These are phyloP conservation scores for Ernsta delagoae DNA, from an alignment of 2,888 invertebrate species.

Conservation along the genomic window DNA sequence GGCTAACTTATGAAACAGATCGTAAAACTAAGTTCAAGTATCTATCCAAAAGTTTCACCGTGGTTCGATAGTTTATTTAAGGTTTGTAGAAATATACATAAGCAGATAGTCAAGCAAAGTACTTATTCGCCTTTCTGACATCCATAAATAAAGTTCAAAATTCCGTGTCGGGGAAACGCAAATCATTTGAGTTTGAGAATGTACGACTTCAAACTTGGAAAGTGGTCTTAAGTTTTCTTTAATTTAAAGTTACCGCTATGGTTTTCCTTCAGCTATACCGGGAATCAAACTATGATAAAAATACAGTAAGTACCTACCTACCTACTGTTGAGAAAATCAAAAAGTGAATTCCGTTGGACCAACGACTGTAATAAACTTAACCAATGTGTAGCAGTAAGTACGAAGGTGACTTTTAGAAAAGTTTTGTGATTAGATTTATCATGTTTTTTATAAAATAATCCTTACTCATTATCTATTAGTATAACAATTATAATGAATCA, in stretches of 20 bases:
- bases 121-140: no score
- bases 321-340: not conserved
- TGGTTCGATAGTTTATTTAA: not conserved
- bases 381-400: no score
- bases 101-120: no score
- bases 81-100: no score
- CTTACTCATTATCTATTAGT: no score
- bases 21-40: not conserved
- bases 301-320: no score
- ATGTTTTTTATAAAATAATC: no score
- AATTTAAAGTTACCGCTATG: not conserved
- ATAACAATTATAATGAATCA: no score
- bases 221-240: not conserved
- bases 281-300: not conserved
- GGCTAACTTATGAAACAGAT: not conserved
- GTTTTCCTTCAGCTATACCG: not conserved
- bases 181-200: not conserved
- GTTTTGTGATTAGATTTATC: no score
- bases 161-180: not conserved
- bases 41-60: not conserved
- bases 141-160: not conserved
- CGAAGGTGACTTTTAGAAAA: no score
- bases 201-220: not conserved
- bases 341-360: not conserved
- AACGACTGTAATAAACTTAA: no score